phyloP scores from a whole-genome alignment of 2,888 invertebrate genomes.

The Melieria omissa region DNA sequence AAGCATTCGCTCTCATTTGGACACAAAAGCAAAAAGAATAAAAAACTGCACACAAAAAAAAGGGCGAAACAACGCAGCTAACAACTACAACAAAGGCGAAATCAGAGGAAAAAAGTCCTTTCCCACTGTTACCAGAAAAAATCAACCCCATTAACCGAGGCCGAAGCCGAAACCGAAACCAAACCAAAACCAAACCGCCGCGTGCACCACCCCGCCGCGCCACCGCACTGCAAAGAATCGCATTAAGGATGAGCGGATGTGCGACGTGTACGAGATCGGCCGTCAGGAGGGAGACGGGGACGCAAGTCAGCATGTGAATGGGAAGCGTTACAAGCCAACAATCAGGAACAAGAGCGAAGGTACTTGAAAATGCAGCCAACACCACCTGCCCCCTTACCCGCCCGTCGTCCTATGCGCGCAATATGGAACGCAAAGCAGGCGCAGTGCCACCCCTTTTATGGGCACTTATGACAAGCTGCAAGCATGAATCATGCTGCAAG shows the following conservation, averaged over 20 bases:
- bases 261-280: neutral
- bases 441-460: slow-evolving; percentile 8
- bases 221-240: slow-evolving; percentile 19
- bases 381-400: neutral
- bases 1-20: neutral
- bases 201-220: slow-evolving; percentile 27
- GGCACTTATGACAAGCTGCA: slow-evolving; percentile 3
- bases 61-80: neutral
- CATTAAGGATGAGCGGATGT: slow-evolving; percentile 9
- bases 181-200: slow-evolving; percentile 33
- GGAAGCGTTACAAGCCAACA: neutral
- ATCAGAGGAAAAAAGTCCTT: slow-evolving; percentile 28
- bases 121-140: slow-evolving; percentile 40
- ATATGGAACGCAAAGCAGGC: neutral
- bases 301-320: neutral
- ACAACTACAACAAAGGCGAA: neutral
- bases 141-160: slow-evolving; percentile 47
- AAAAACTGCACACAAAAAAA: slow-evolving; percentile 9
- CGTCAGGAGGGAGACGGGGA: neutral
- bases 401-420: neutral
- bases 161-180: slow-evolving; percentile 23
- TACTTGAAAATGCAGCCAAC: slow-evolving; percentile 5
- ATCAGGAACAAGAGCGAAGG: neutral
- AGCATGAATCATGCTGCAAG: neutral
- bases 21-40: slow-evolving; percentile 20